These are phyloP conservation scores for Schlechtendalia chinensis DNA, from an alignment of 1,140 invertebrate genomes.

Conservation along the genomic window DNA sequence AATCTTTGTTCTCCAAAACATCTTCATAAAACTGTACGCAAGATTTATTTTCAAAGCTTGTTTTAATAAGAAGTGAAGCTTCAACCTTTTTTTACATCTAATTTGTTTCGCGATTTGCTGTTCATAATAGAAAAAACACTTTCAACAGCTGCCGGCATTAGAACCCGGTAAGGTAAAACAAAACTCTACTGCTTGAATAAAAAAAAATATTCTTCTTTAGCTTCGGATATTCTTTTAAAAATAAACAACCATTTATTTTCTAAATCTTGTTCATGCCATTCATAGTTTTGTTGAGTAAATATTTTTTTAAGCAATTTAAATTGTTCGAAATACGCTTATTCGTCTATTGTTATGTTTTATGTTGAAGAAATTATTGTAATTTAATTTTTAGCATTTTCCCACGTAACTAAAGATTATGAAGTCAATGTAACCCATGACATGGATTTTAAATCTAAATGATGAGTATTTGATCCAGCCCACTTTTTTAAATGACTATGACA, in stretches of 20 bases:
- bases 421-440: neutral
- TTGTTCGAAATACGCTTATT: too few relatives aligned
- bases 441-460: slow-evolving; percentile 1
- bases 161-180: neutral
- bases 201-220: neutral
- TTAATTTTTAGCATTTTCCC: too few relatives aligned
- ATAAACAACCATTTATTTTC: neutral
- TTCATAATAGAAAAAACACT: neutral
- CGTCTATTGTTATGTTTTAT: too few relatives aligned
- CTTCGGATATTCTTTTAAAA: neutral
- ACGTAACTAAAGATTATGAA: too few relatives aligned
- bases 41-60: neutral
- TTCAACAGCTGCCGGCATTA: slow-evolving; percentile 14
- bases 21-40: neutral
- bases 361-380: too few relatives aligned
- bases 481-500: neutral
- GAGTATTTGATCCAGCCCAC: neutral
- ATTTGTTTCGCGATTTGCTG: neutral
- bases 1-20: neutral
- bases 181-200: neutral
- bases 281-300: too few relatives aligned
- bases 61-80: neutral
- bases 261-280: neutral
- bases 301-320: too few relatives aligned
- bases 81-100: neutral